Base-by-base conservation (phyloP, 1,140 invertebrate genomes). In the Drosophila elegans region DNA sequence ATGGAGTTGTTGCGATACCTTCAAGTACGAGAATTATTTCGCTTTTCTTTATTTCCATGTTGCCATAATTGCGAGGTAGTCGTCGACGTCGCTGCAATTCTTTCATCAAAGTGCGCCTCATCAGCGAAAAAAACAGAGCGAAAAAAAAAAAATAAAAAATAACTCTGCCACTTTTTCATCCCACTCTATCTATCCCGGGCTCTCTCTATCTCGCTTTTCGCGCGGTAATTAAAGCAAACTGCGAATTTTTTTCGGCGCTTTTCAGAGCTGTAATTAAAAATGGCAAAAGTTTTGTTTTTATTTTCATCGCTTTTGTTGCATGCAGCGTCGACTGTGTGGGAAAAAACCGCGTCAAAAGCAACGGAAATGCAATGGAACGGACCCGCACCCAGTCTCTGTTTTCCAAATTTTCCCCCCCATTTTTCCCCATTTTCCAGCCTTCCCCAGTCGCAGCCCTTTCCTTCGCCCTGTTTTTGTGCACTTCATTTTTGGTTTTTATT, bases 41-140 rank as follows among this genome's bases (percentile, higher is more conserved):
- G 62, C 83, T 76, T 88, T 88, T 88, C 79, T 88, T 88, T 88
- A 79, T 88, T 88, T 88, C 44, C 84, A 88, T 88, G 83, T 77
- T 88, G 84, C 75, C 84, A 88, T 88, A 88, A 88, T 88, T 88
- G 83, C 83, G 78, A 76, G 66, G 78, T 51, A 57, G 55, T 21
- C 42, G 36, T 11, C 51, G 29, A 36, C 44, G 74, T 60, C 56
- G 64, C 49, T 79, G 83, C 75, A 88, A 83, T 86, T 86, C 83
- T 88, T 86, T 88, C 84, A 88, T 86, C 83, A 74, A 88, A 86
- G 79, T 88, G 83, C 83, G 83, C 79, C 83, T 86, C 83, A 86
- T 86, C 83, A 86, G 82, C 74, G 67, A 52, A 51, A 48, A 29
- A 56, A 64, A 42, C 27, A 46, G 4, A 25, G n/a, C 11, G 44